These are phyloP conservation scores for Carcharodon carcharias DNA, from an alignment of 2,797 vertebrate genomes.

Conservation along the genomic window DNA sequence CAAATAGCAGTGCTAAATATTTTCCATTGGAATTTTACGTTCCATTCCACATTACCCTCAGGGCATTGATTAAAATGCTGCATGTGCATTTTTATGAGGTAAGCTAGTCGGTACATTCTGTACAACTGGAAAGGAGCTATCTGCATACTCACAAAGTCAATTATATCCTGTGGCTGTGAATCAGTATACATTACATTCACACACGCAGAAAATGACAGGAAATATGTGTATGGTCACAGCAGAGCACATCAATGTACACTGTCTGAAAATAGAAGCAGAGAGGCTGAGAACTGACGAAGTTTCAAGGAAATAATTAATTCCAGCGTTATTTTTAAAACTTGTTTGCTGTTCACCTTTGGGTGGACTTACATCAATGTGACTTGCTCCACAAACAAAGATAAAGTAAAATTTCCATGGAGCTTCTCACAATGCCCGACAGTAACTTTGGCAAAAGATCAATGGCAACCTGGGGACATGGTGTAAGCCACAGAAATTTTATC, in stretches of 20 bases:
- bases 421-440: neutral
- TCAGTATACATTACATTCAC: neutral
- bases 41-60: neutral
- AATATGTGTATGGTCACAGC: neutral
- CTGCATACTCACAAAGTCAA: conserved; percentile 5
- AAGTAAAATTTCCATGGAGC: neutral
- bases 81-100: conserved; percentile 19
- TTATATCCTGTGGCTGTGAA: conserved; percentile 1
- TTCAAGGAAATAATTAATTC: neutral
- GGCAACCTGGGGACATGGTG: neutral
- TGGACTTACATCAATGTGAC: neutral
- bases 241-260: neutral
- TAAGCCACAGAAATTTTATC: neutral
- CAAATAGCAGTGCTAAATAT: neutral
- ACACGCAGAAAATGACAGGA: neutral
- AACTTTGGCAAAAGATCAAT: neutral
- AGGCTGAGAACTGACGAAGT: neutral
- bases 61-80: neutral
- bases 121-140: neutral
- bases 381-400: neutral
- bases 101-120: conserved; percentile 12
- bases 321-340: neutral
- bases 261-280: neutral
- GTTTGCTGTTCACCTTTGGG: neutral
- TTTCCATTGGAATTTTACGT: neutral